These are phyloP conservation scores for Scalopus aquaticus DNA, from an alignment of 2,113 vertebrate species.

Conservation along the genomic window DNA sequence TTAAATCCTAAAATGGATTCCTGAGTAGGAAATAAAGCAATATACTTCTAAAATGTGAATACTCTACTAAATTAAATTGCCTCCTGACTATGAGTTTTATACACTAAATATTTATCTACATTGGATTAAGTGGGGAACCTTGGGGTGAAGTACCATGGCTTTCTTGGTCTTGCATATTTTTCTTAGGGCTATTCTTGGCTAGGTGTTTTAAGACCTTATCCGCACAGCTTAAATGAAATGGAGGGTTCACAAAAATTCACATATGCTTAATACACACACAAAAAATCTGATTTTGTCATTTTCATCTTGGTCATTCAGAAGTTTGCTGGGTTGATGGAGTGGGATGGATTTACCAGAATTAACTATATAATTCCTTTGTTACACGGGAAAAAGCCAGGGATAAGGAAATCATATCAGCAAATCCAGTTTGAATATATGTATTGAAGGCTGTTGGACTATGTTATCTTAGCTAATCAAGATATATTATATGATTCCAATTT, in stretches of 20 bases:
- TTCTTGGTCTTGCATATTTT: not conserved
- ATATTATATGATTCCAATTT: constrained; percentile 38
- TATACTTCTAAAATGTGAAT: not conserved
- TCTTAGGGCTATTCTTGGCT: not conserved
- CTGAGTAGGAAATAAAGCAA: constrained; percentile 9
- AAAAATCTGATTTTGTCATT: constrained; percentile 35
- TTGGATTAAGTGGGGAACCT: not conserved
- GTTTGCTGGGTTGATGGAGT: constrained; percentile 34
- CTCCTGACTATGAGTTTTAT: not conserved
- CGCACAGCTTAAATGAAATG: constrained; percentile 12
- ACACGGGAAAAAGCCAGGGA: not conserved
- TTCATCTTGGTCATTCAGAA: constrained; percentile 53
- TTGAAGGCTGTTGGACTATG: not conserved
- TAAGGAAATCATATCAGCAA: constrained; percentile 25
- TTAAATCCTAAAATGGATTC: not conserved
- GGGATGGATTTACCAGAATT: constrained; percentile 30
- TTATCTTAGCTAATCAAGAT: constrained; percentile 31
- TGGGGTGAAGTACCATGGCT: not conserved
- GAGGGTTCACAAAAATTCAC: constrained; percentile 46
- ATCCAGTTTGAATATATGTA: constrained; percentile 36
- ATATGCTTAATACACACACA: not conserved
- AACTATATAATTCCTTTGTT: constrained; percentile 45
- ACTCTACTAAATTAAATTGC: not conserved
- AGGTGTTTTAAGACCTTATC: constrained; percentile 37
- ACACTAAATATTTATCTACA: not conserved